Evolutionary conservation across 2,888 invertebrate species (phyloP), one percentile per base, ranked within the genome.

Genomic region (Lepidonotus clava): DNA sequence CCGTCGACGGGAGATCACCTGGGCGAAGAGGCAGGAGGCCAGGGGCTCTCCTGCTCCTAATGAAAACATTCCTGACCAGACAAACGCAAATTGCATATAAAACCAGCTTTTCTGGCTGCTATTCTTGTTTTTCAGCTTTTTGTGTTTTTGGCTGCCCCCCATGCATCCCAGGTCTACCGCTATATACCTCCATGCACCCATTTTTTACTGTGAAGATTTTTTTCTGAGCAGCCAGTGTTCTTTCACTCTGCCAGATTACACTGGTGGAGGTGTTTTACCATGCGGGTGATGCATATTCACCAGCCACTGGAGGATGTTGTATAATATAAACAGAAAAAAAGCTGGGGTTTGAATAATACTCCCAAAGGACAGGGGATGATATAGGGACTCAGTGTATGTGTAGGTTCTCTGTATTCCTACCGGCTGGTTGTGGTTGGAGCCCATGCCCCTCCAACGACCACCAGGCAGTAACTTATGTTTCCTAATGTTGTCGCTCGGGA

Each of bases 381-480:
- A n/a, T n/a, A n/a, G n/a, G n/a, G n/a, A n/a, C n/a, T n/a, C n/a
- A n/a, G n/a, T n/a, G n/a, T n/a, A n/a, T n/a, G n/a, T n/a, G n/a
- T n/a, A n/a, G n/a, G n/a, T n/a, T n/a, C n/a, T n/a, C n/a, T n/a
- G n/a, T n/a, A n/a, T n/a, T n/a, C n/a, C n/a, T n/a, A n/a, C n/a
- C n/a, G n/a, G n/a, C n/a, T n/a, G n/a, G n/a, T n/a, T n/a, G n/a
- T n/a, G n/a, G n/a, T n/a, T n/a, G n/a, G n/a, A n/a, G n/a, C n/a
- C n/a, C n/a, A n/a, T n/a, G n/a, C n/a, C 28, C 61, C 6, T 46
- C 6, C 61, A 61, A n/a, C 36, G 6, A 38, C 4, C 76, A 51
- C 76, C 5, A 18, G 21, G 38, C 76, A 76, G 83, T 51, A 83
- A 83, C 83, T 83, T 83, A 83, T 83, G 83, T 83, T 83, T 83